phyloP scores from a whole-genome alignment of 2,888 invertebrate genomes.

The Sceliomorpha sp. region DNA sequence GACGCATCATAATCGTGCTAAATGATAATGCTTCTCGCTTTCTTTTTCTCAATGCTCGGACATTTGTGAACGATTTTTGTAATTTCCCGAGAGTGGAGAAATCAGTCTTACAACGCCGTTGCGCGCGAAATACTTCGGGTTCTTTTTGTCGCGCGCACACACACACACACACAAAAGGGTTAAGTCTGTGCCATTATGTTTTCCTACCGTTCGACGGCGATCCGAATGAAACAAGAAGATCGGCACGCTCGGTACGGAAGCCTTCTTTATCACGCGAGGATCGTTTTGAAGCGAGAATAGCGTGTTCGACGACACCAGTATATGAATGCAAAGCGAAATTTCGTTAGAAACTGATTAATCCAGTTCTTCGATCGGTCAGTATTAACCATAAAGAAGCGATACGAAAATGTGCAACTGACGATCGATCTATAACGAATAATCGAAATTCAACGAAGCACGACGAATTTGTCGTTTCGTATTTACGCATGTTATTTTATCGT shows the following conservation, averaged over 20 bases:
- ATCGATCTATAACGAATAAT: too few relatives aligned
- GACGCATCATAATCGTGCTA: too few relatives aligned
- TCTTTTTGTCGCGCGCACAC: constrained; percentile 3
- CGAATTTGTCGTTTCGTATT: too few relatives aligned
- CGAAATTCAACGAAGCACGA: too few relatives aligned
- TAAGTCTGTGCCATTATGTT: constrained; percentile 1
- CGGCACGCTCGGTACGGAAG: constrained; percentile 15
- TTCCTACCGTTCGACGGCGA: constrained; percentile 2
- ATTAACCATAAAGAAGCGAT: too few relatives aligned
- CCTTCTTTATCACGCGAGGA: constrained; percentile 9
- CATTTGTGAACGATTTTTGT: too few relatives aligned
- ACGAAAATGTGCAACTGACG: too few relatives aligned
- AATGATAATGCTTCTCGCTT: too few relatives aligned
- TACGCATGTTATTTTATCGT: too few relatives aligned
- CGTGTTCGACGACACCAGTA: constrained; percentile 3
- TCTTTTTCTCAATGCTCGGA: too few relatives aligned
- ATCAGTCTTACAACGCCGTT: constrained; percentile 33
- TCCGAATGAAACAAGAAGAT: neutral
- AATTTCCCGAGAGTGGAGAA: too few relatives aligned
- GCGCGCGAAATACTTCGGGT: constrained; percentile 5
- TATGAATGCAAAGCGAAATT: neutral
- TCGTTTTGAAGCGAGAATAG: constrained; percentile 9
- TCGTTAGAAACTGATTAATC: constrained; percentile 7
- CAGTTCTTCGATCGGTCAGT: too few relatives aligned
- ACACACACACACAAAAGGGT: constrained; percentile 2